phyloP scores from a whole-genome alignment of 2,797 vertebrate species.

The Morelia viridis region DNA sequence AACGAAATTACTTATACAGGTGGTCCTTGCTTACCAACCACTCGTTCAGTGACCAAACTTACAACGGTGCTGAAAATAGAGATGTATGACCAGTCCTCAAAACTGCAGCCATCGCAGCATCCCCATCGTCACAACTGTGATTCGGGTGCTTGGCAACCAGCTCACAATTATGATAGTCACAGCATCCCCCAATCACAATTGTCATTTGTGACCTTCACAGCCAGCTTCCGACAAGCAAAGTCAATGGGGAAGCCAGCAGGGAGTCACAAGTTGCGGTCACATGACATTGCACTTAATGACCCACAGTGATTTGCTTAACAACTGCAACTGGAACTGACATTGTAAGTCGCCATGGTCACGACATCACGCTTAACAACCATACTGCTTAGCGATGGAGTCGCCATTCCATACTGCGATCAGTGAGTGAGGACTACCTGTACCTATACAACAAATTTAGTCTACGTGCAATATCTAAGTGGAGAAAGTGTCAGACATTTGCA shows the following conservation, averaged over 20 bases:
- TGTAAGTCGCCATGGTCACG: no score
- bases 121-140: no score
- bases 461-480: not conserved
- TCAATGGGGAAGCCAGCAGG: not conserved
- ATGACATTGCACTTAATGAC: accelerated
- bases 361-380: not conserved
- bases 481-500: not conserved
- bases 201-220: not conserved
- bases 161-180: no score
- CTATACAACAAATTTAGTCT: not conserved
- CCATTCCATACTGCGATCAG: not conserved
- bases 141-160: no score
- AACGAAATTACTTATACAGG: not conserved
- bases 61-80: no score
- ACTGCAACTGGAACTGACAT: not conserved
- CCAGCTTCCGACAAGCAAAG: not conserved
- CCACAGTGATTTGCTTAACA: not conserved
- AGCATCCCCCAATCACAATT: not conserved
- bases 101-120: no score
- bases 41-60: no score
- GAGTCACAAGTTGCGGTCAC: not conserved
- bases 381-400: not conserved
- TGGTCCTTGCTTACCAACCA: no score
- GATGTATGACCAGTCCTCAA: no score
- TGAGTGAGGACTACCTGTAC: not conserved